These are phyloP conservation scores for Drosophila infuscata DNA, from an alignment of 2,888 invertebrate genomes.

Conservation along the genomic window DNA sequence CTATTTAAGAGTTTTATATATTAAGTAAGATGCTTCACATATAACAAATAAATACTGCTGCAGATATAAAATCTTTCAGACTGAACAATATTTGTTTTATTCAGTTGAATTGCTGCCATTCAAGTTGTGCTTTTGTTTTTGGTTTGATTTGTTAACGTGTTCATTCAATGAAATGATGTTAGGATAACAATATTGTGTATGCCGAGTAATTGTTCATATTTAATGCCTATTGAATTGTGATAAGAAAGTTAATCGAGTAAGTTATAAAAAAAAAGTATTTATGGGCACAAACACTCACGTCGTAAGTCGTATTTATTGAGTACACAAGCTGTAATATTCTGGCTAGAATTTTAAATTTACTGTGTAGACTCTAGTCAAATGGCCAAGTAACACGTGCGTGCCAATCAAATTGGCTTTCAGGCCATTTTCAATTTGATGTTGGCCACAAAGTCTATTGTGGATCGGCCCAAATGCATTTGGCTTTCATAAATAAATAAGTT, in stretches of 20 bases:
- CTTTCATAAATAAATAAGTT: conserved; percentile 75
- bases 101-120: background rate
- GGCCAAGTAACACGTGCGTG: conserved; percentile 60
- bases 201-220: conserved; percentile 22
- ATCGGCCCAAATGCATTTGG: conserved; percentile 65
- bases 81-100: background rate
- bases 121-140: background rate
- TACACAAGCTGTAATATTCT: conserved; percentile 10
- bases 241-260: conserved; percentile 11
- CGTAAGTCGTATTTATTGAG: conserved; percentile 24
- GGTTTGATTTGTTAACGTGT: background rate
- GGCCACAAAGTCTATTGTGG: conserved; percentile 59
- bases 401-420: conserved; percentile 58
- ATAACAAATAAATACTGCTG: background rate
- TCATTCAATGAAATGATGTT: background rate
- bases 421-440: conserved; percentile 61
- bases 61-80: background rate
- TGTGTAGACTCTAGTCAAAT: conserved; percentile 31
- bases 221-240: conserved; percentile 11
- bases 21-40: background rate
- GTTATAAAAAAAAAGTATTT: conserved; percentile 4
- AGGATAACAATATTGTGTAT: conserved; percentile 2
- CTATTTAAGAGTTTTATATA: background rate
- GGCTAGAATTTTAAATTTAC: conserved; percentile 34
- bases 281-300: conserved; percentile 12